Conservation (phyloP, 2,113 vertebrate genomes). For the Collichthys lucidus region DNA sequence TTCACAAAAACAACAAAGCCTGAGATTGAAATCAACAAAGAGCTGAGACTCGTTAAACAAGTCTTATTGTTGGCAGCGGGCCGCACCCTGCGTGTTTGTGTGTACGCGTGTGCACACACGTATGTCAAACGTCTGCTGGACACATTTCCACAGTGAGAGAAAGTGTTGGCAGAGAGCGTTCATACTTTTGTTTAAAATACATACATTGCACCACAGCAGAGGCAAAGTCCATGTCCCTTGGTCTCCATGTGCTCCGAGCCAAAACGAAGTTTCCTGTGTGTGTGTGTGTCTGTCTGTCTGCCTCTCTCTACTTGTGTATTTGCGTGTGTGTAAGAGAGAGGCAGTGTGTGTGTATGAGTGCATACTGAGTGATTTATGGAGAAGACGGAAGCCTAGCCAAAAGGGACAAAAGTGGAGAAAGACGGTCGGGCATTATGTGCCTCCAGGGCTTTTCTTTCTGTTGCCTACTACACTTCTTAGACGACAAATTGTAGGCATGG, state of each 20-base stretch:
- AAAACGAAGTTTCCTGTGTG: constrained; percentile 50
- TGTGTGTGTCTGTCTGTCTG: constrained; percentile 25
- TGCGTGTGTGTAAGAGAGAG: background rate
- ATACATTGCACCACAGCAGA: constrained; percentile 55
- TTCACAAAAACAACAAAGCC: constrained; percentile 78
- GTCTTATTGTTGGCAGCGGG: constrained; percentile 73
- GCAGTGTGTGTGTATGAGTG: constrained; percentile 17
- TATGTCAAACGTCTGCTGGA: constrained; percentile 56
- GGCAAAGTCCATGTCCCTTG: constrained; percentile 30
- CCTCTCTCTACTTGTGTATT: constrained; percentile 17
- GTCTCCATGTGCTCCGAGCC: constrained; percentile 26
- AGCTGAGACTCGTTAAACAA: constrained; percentile 76
- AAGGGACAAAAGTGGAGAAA: constrained; percentile 56
- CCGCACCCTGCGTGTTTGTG: constrained; percentile 43
- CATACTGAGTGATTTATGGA: constrained; percentile 61
- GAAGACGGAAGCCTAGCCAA: constrained; percentile 36
- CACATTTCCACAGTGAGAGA: constrained; percentile 63
- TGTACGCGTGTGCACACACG: constrained; percentile 22
- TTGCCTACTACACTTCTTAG: constrained; percentile 34
- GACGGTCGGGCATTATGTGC: constrained; percentile 37
- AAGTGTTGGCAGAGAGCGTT: constrained; percentile 55
- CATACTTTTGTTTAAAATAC: constrained; percentile 66
- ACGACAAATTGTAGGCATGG: constrained; percentile 41
- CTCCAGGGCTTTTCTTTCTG: constrained; percentile 29
- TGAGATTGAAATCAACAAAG: constrained; percentile 75